phyloP scores from a whole-genome alignment of 2,888 invertebrate genomes.

The Drosophila picticornis region DNA sequence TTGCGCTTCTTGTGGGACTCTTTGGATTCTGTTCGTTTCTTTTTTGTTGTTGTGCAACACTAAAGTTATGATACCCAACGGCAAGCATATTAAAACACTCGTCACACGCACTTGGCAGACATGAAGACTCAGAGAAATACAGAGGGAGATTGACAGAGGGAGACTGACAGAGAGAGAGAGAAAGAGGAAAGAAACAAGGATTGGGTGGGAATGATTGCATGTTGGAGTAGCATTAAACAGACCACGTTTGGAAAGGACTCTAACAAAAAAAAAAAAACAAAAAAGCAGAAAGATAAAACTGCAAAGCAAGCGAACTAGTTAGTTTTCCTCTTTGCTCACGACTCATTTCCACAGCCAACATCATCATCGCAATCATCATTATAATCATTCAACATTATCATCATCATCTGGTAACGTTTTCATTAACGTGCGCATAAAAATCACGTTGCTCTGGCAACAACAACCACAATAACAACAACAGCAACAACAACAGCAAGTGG shows the following conservation, averaged over 20 bases:
- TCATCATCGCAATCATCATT: constrained; percentile 6
- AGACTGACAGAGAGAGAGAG: background rate
- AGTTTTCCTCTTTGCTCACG: constrained; percentile 30
- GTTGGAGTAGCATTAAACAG: constrained; percentile 11
- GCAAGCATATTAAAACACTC: constrained; percentile 44
- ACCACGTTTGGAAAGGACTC: constrained; percentile 13
- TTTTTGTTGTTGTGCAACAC: background rate
- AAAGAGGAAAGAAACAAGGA: background rate
- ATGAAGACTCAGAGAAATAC: background rate
- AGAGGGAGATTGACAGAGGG: background rate
- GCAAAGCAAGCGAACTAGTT: constrained; percentile 31
- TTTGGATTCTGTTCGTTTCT: constrained; percentile 3
- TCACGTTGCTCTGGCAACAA: constrained; percentile 69
- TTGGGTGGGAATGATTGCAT: background rate
- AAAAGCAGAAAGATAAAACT: background rate
- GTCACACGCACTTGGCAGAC: constrained; percentile 28
- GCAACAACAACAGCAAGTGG: constrained; percentile 29
- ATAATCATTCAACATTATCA: constrained; percentile 15
- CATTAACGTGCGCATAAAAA: constrained; percentile 71
- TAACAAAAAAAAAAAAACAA: background rate
- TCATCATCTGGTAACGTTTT: constrained; percentile 57
- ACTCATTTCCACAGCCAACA: constrained; percentile 15
- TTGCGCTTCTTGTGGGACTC: background rate
- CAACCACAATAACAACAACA: constrained; percentile 43
- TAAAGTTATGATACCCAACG: constrained; percentile 18